These are phyloP conservation scores for Trissoscelio sp. DNA, from an alignment of 2,888 invertebrate genomes.

Conservation along the genomic window DNA sequence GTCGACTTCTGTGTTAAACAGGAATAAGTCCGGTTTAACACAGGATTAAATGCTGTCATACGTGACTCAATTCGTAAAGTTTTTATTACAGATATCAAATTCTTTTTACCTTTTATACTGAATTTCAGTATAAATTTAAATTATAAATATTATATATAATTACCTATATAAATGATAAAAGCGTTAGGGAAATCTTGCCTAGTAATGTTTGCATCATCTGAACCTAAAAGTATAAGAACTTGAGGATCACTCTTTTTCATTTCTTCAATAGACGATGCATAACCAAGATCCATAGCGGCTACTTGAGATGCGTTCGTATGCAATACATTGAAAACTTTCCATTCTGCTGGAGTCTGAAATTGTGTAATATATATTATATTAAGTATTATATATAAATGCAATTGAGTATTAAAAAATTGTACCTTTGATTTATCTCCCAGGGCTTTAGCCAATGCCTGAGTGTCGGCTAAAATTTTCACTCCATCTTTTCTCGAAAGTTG, in stretches of 20 bases:
- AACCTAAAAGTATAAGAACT: constrained; percentile 95
- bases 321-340: constrained; percentile 96
- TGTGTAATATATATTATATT: not conserved
- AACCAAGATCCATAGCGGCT: constrained; percentile 98
- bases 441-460: constrained; percentile 88
- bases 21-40: too few species aligned
- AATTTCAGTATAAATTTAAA: too few species aligned
- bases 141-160: constrained; percentile 13
- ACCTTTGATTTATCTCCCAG: constrained; percentile 86
- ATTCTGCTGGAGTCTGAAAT: constrained; percentile 83
- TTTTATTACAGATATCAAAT: too few species aligned
- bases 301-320: constrained; percentile 97
- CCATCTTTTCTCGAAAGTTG: constrained; percentile 92
- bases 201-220: constrained; percentile 93
- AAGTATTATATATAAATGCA: not conserved
- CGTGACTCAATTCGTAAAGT: too few species aligned
- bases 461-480: constrained; percentile 89
- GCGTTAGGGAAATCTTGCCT: constrained; percentile 91
- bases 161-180: constrained; percentile 95
- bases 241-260: constrained; percentile 88
- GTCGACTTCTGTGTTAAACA: too few species aligned
- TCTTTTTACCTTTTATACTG: too few species aligned
- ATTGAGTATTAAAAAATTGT: constrained; percentile 1
- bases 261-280: constrained; percentile 88
- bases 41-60: too few species aligned